Percentiles rank a stretch among this genome's conserved stretches.
These are phyloP conservation scores for Strix uralensis DNA, from an alignment of 2,113 vertebrate species.

Conservation along the genomic window DNA sequence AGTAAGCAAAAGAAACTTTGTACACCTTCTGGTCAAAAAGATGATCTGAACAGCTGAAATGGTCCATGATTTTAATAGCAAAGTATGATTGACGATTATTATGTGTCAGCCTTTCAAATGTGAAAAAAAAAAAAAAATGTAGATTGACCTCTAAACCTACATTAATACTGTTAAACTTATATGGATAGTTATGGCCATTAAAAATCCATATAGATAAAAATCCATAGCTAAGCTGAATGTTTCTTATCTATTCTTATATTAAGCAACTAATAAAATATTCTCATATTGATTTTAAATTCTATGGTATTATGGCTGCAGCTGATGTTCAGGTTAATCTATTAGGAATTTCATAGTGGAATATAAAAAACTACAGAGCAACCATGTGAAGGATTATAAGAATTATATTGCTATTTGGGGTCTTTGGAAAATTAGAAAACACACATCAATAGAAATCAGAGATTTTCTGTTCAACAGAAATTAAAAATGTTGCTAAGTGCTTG, in stretches of 20 bases:
- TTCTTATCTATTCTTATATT: not conserved
- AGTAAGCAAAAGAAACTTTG: not conserved
- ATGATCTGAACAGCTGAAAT: not conserved
- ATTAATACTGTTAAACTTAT: not conserved
- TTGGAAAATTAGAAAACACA: not conserved
- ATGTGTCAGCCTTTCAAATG: not conserved
- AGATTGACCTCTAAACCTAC: not conserved
- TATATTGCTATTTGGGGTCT: not conserved
- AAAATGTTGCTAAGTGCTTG: not conserved
- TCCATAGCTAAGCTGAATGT: not conserved
- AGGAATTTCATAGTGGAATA: not conserved
- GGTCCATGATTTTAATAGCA: not conserved
- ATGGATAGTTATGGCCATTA: not conserved
- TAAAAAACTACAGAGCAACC: not conserved
- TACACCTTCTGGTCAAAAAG: not conserved
- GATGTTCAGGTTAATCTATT: not conserved
- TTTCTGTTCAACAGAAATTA: not conserved
- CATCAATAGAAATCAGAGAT: not conserved
- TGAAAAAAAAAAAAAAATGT: not conserved
- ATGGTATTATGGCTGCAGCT: not conserved
- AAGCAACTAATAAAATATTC: not conserved
- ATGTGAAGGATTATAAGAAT: not conserved
- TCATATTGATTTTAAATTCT: not conserved
- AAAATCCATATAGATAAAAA: not conserved
- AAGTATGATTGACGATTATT: not conserved